Percentiles rank a stretch among this genome's conserved stretches.
Evolutionary conservation across 2,113 vertebrate species (phyloP).

Genomic region (Accipiter cooperii): DNA sequence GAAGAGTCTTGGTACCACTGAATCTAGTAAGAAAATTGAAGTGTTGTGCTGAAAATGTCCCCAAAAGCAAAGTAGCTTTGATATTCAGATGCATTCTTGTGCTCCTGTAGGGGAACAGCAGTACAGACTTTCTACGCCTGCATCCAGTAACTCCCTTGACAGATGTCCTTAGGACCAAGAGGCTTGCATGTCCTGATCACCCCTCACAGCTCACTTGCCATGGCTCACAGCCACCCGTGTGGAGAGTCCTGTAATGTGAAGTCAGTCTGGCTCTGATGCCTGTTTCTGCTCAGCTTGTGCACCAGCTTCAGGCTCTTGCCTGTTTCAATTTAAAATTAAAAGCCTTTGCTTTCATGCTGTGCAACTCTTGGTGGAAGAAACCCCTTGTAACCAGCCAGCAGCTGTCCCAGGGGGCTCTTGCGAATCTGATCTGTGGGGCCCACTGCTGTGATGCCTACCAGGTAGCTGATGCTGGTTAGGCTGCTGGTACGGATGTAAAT

Average conservation of each 20-base stretch:
- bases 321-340: not conserved
- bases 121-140: not conserved
- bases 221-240: not conserved
- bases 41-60: not conserved
- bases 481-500: not conserved
- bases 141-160: not conserved
- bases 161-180: not conserved
- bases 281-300: not conserved
- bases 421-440: not conserved
- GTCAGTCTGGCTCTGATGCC: not conserved
- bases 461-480: not conserved
- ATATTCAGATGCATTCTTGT: not conserved
- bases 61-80: not conserved
- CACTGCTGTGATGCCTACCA: not conserved
- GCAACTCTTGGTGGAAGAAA: not conserved
- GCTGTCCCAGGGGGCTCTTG: not conserved
- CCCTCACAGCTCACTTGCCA: accelerated
- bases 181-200: not conserved
- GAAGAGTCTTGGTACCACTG: not conserved
- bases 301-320: not conserved
- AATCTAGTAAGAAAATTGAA: not conserved
- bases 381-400: not conserved
- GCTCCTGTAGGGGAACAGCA: not conserved
- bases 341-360: not conserved
- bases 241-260: not conserved